These are phyloP conservation scores for Bellardia bayeri DNA, from an alignment of 2,888 invertebrate genomes.

Conservation along the genomic window DNA sequence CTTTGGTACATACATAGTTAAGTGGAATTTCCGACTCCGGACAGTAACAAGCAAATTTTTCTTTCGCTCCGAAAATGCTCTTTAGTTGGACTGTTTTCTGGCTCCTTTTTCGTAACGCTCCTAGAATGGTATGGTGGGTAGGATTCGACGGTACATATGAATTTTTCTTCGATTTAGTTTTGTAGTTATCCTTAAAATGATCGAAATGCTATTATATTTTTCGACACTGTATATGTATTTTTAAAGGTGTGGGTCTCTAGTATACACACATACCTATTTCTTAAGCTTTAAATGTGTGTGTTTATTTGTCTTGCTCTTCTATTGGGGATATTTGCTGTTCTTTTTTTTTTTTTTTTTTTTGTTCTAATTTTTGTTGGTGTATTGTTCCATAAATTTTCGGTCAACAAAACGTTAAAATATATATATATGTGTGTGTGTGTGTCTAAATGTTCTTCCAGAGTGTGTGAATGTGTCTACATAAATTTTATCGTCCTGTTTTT, in stretches of 20 bases:
- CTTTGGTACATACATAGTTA: too few species aligned
- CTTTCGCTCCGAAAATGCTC: too few species aligned
- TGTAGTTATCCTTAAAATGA: too few species aligned
- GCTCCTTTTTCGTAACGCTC: too few species aligned
- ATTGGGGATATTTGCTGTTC: neutral
- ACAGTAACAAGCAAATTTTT: too few species aligned
- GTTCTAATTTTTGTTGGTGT: neutral
- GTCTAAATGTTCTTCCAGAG: neutral
- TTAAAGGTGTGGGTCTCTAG: neutral
- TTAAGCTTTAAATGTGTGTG: neutral
- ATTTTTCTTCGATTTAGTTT: too few species aligned
- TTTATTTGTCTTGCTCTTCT: neutral
- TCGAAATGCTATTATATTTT: too few species aligned
- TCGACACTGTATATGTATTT: neutral
- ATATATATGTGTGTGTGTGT: neutral
- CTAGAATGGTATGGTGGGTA: too few species aligned
- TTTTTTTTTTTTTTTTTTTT: neutral
- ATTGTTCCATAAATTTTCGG: conserved; percentile 50
- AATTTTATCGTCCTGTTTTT: conserved; percentile 25
- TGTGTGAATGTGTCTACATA: conserved; percentile 6
- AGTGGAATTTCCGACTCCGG: too few species aligned
- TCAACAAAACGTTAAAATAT: conserved; percentile 12
- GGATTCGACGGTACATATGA: too few species aligned
- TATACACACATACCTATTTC: neutral
- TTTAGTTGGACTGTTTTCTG: too few species aligned